Conservation (phyloP, 2,113 vertebrate species). For the Kryptolebias marmoratus region DNA sequence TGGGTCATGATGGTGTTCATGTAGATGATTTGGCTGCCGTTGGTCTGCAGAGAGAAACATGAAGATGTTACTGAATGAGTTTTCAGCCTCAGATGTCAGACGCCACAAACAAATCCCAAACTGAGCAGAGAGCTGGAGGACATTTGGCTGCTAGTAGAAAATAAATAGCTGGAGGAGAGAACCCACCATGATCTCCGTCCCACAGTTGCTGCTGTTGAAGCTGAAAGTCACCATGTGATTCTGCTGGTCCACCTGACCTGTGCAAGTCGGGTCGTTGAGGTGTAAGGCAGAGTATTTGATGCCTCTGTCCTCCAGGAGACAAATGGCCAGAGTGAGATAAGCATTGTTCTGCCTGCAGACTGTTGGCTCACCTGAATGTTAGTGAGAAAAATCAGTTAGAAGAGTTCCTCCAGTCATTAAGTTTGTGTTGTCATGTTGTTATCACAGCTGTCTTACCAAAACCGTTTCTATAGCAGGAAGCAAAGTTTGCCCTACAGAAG, state of each 20-base stretch:
- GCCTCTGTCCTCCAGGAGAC: constrained; percentile 46
- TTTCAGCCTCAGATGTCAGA: neutral
- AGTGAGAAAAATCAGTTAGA: neutral
- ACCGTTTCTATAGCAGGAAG: constrained; percentile 11
- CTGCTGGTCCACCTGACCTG: constrained; percentile 4
- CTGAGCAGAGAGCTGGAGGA: neutral
- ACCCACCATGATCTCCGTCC: constrained; percentile 25
- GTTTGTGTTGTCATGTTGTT: neutral
- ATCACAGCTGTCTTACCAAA: constrained; percentile 20
- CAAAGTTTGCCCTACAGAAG: constrained; percentile 37
- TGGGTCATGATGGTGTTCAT: neutral
- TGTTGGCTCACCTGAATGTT: constrained; percentile 17
- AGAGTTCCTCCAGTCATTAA: neutral
- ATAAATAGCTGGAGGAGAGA: neutral
- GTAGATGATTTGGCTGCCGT: neutral
- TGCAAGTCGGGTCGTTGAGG: constrained; percentile 38
- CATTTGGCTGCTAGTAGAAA: neutral
- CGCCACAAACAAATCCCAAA: neutral
- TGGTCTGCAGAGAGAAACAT: neutral
- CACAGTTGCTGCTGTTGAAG: constrained; percentile 22
- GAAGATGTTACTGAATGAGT: neutral
- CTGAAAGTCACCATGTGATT: constrained; percentile 39
- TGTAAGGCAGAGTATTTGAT: constrained; percentile 33
- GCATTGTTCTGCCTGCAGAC: constrained; percentile 11
- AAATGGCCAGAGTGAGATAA: constrained; percentile 17